Conservation (phyloP, 2,888 invertebrate genomes). For the Lepidocyrtoides sp. region DNA sequence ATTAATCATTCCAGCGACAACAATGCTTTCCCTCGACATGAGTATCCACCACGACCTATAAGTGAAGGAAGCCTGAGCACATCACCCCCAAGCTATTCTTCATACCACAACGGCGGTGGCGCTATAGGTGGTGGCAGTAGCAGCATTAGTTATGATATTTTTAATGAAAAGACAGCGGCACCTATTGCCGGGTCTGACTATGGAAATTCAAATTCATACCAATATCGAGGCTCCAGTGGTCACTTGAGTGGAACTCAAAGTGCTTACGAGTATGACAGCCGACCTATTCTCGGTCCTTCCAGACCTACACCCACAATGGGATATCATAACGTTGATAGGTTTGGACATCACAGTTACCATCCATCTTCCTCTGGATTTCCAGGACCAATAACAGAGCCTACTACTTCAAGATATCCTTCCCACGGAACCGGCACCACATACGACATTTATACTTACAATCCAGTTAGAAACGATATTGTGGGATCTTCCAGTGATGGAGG, state of each 20-base stretch:
- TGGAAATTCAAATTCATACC: slow-evolving; percentile 29
- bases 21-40: slow-evolving; percentile 49
- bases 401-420: neutral
- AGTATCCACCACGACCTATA: slow-evolving; percentile 59
- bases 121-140: neutral
- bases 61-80: slow-evolving; percentile 3
- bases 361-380: slow-evolving; percentile 70
- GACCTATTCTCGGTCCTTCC: slow-evolving; percentile 44
- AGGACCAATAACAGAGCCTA: slow-evolving; percentile 62
- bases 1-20: neutral
- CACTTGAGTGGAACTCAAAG: slow-evolving; percentile 56
- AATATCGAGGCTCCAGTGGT: slow-evolving; percentile 47
- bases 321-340: neutral
- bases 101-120: neutral
- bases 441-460: slow-evolving; percentile 55
- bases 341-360: slow-evolving; percentile 63
- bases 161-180: slow-evolving; percentile 59
- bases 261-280: slow-evolving; percentile 63
- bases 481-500: neutral
- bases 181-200: slow-evolving; percentile 29
- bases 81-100: slow-evolving; percentile 28
- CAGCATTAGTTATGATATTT: slow-evolving; percentile 36
- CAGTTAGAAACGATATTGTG: slow-evolving; percentile 44
- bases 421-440: neutral
- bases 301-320: neutral